Base-by-base conservation (phyloP, 2,888 invertebrate genomes). In the Syritta pipiens region DNA sequence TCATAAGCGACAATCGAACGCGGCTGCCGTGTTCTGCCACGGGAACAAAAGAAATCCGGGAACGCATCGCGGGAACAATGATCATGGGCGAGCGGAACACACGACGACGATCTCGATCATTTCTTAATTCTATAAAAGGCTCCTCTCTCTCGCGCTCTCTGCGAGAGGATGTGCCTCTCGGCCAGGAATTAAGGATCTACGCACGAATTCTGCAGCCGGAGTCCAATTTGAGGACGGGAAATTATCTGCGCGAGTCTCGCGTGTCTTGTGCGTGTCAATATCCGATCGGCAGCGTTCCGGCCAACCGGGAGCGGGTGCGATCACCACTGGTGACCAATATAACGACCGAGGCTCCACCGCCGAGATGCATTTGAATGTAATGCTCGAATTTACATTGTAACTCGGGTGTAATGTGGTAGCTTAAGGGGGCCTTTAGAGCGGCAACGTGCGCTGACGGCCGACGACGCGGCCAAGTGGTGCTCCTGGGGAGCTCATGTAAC, bases 51-150 rank as follows among this genome's bases (percentile, higher is more conserved):
- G 79, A 79, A 79, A 79, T 79, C 62, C 79, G 55, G 74, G 46
- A 68, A 79, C 79, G 79, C 79, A 74, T 44, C 63, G 74, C 20
- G 40, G 49, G 20, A 79, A 79, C 74, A 79, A 79, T 79, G 74
- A 68, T 76, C 19, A 69, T 57, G 37, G 74, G 60, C 40, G 55
- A n/a, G n/a, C n/a, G n/a, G n/a, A n/a, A n/a, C n/a, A n/a, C n/a
- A n/a, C n/a, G n/a, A n/a, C 57, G 53, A 48, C 35, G 74, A 79
- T 79, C 62, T 79, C 60, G 79, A 79, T 79, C 74, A 74, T 79
- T 79, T 79, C 79, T 79, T 74, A 68, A 79, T 74, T 79, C 79
- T 79, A 74, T 74, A 79, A 72, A 79, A 79, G 79, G 79, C 67
- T 74, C 30, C 67, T 35, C 19, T n/a, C n/a, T n/a, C n/a, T n/a